These are phyloP conservation scores for Illadopsis cleaveri DNA, from an alignment of 2,113 vertebrate species.

Conservation along the genomic window DNA sequence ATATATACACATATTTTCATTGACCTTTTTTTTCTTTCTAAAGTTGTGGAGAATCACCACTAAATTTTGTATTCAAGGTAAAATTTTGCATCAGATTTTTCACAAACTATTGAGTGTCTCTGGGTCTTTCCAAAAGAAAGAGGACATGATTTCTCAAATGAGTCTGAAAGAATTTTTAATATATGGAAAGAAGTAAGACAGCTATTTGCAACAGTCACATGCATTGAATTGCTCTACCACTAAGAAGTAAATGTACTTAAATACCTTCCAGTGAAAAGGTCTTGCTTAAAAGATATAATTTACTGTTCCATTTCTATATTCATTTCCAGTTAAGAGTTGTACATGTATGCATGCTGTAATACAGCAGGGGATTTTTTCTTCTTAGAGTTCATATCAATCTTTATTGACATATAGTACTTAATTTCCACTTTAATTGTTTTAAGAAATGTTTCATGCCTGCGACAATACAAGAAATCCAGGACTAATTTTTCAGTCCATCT, in stretches of 20 bases:
- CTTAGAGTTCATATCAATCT: neutral
- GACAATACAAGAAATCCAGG: neutral
- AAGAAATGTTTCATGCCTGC: neutral
- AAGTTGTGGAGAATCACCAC: neutral
- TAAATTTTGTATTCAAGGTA: neutral
- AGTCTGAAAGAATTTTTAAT: neutral
- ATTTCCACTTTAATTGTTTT: neutral
- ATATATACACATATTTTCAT: neutral
- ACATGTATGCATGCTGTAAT: neutral
- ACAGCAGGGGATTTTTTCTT: rapidly evolving
- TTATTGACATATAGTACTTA: neutral
- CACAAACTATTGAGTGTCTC: neutral
- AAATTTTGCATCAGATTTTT: neutral
- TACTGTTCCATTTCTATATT: neutral
- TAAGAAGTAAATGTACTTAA: neutral
- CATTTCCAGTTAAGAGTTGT: neutral
- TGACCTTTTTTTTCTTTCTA: neutral
- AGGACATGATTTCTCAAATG: neutral
- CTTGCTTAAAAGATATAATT: neutral
- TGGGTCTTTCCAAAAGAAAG: neutral
- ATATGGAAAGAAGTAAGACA: neutral
- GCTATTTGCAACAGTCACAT: neutral
- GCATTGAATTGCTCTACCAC: neutral
- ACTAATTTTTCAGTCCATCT: neutral
- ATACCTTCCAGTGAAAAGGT: neutral